Evolutionary conservation across 2,797 vertebrate species (phyloP).

Genomic region (Centropyge bicolor): DNA sequence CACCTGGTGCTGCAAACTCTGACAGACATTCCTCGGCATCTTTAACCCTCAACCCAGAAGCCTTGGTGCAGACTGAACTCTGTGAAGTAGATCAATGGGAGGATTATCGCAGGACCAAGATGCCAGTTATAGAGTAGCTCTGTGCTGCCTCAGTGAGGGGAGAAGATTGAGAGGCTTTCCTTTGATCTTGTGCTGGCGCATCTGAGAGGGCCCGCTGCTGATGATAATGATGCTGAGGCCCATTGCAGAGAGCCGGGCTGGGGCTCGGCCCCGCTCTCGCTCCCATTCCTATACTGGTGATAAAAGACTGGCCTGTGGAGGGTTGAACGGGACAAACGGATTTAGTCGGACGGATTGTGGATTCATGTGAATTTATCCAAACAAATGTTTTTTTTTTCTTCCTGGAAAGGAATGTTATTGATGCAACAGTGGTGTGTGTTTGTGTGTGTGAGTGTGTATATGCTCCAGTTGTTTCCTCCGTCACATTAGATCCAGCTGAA

Average conservation of each 20-base stretch:
- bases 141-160: constrained; percentile 79
- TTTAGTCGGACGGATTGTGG: constrained; percentile 69
- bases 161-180: constrained; percentile 82
- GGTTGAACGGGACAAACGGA: constrained; percentile 70
- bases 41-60: constrained; percentile 80
- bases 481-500: constrained; percentile 85
- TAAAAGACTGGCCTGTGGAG: constrained; percentile 68
- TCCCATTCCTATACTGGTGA: constrained; percentile 44
- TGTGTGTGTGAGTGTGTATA: constrained; percentile 47
- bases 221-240: constrained; percentile 80
- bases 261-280: constrained; percentile 50
- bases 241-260: constrained; percentile 61
- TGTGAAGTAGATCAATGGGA: constrained; percentile 83
- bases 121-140: constrained; percentile 81
- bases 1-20: constrained; percentile 66
- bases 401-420: constrained; percentile 71
- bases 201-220: constrained; percentile 78
- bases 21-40: constrained; percentile 80
- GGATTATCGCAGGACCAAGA: constrained; percentile 82
- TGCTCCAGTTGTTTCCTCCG: constrained; percentile 76
- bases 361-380: constrained; percentile 71
- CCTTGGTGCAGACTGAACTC: constrained; percentile 72
- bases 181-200: constrained; percentile 80
- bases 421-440: constrained; percentile 57
- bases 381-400: constrained; percentile 52